Percentiles rank a stretch among this genome's conserved stretches.
phyloP scores from a whole-genome alignment of 2,113 vertebrate genomes.

The Boulengeromyrus knoepffleri region DNA sequence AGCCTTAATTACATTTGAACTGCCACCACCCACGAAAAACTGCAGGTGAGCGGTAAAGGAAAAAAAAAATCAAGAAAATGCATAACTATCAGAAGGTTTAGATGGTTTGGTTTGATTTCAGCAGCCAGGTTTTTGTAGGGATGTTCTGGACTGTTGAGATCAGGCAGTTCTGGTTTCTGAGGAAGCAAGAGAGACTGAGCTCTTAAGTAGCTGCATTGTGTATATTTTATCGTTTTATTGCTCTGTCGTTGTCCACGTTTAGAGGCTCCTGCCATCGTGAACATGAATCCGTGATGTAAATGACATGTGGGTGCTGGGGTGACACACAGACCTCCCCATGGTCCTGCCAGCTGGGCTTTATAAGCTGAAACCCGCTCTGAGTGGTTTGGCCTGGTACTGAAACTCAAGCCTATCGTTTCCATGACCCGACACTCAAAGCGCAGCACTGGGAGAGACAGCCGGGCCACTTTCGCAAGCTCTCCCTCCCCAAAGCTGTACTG shows the following conservation, averaged over 20 bases:
- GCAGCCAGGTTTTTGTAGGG: not conserved
- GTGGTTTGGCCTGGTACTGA: not conserved
- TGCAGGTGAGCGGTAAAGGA: not conserved
- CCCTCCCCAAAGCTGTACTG: not conserved
- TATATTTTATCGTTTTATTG: not conserved
- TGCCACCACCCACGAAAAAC: not conserved
- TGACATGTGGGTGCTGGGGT: not conserved
- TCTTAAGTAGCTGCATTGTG: not conserved
- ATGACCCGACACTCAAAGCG: not conserved
- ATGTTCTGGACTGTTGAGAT: not conserved
- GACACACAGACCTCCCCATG: not conserved
- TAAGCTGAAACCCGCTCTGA: not conserved
- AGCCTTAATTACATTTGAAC: constrained; percentile 2
- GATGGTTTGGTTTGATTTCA: not conserved
- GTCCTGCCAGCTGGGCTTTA: not conserved
- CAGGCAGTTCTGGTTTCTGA: not conserved
- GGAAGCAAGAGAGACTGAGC: not conserved
- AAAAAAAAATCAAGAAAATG: not conserved
- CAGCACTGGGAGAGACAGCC: not conserved
- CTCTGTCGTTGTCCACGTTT: not conserved
- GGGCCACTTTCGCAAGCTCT: not conserved
- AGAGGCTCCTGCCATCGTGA: not conserved
- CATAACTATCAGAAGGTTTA: not conserved
- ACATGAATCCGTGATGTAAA: not conserved
- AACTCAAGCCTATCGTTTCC: not conserved